These are phyloP conservation scores for Rhabditoides inermis DNA, from an alignment of 2,888 invertebrate genomes.

Conservation along the genomic window DNA sequence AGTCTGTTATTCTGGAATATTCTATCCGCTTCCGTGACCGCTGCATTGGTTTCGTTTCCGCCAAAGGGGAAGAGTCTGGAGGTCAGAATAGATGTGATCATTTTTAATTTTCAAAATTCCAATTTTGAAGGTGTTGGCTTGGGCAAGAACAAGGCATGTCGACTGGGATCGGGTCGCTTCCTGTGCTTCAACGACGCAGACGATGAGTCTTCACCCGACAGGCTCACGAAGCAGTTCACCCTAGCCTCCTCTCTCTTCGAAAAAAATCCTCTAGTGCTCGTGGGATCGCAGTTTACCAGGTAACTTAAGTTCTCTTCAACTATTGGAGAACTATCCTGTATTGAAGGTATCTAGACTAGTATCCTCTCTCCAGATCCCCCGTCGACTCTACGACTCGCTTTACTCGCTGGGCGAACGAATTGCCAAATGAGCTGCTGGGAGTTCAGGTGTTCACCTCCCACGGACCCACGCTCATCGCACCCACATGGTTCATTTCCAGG, in stretches of 20 bases:
- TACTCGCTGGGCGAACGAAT: conserved; percentile 68
- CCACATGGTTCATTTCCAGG: conserved; percentile 74
- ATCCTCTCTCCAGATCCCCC: too few relatives aligned
- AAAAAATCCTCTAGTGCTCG: too few relatives aligned
- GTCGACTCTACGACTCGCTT: conserved; percentile 64
- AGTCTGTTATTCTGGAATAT: too few relatives aligned
- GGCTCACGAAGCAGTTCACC: conserved; percentile 56
- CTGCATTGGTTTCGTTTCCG: conserved; percentile 14
- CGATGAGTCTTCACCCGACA: conserved; percentile 66
- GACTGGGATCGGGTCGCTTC: conserved; percentile 62
- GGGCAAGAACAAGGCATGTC: conserved; percentile 35
- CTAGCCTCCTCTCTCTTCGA: too few relatives aligned
- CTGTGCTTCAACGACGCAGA: conserved; percentile 77
- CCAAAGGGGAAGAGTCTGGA: conserved; percentile 13
- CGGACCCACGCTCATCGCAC: conserved; percentile 77
- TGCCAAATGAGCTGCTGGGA: conserved; percentile 60
- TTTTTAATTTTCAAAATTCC: too few relatives aligned
- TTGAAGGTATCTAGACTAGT: too few relatives aligned
- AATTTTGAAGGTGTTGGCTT: conserved; percentile 47
- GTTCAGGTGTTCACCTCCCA: conserved; percentile 67
- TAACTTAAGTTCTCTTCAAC: too few relatives aligned
- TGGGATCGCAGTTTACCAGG: too few relatives aligned
- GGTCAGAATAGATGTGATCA: conserved; percentile 9
- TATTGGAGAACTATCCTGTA: too few relatives aligned
- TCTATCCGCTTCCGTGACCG: too few relatives aligned